Evolutionary conservation across 2,797 vertebrate species (phyloP), one percentile per base, ranked within the genome.

Genomic region (Erpetoichthys calabaricus): DNA sequence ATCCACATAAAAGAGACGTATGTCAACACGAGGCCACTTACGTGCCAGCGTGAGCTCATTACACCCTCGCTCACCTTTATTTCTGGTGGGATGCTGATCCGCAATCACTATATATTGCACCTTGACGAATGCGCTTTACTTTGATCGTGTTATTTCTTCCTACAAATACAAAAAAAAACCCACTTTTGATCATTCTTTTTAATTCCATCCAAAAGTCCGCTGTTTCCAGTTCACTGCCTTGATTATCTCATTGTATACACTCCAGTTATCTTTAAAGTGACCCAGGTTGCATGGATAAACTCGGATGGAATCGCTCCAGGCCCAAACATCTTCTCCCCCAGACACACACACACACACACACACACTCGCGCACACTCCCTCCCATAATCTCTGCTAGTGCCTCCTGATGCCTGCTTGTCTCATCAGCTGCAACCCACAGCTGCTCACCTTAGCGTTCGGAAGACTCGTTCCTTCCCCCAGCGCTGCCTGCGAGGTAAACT

Each of bases 361-460:
- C 42, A 45, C 47, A 6, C 8, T 41, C 42, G 58, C 44, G 8
- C 50, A 52, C 43, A 62, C 42, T 59, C 51, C 44, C 42, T 62
- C 56, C 68, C 55, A 64, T 25, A 25, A 25, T 25, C 1, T 25
- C 25, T 25, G 67, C 61, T 59, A 65, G 67, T 67, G 68, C 71
- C 74, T 78, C 70, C 74, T 65, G 70, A 77, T 71, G 75, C 70
- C 72, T 63, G 57, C 68, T 25, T 25, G 75, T 83, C 80, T 79
- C 72, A 83, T 83, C 74, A 73, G 52, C 66, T 8, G 68, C 67
- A 42, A 64, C 59, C 70, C 73, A 80, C 78, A 83, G 80, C 79
- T 83, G 79, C 81, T 81, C 79, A 83, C 81, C 82, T 82, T 76
- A 80, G 65, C 65, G 75, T 77, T 78, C 74, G 75, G 75, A 79